Evolutionary conservation across 2,113 vertebrate genomes (phyloP).

Genomic region (Pholis gunnellus): DNA sequence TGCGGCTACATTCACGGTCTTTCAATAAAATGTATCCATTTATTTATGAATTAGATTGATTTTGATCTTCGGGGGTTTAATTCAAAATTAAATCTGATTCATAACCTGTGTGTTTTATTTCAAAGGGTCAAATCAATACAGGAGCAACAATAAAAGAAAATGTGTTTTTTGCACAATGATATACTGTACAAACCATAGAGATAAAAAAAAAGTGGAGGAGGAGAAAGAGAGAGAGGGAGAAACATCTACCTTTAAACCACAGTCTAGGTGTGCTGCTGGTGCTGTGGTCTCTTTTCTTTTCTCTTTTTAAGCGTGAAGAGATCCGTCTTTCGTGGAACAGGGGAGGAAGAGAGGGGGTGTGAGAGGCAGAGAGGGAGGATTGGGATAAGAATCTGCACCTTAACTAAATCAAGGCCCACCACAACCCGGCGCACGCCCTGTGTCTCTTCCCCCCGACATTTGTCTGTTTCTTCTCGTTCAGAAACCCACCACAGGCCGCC

Average conservation of each 20-base stretch:
- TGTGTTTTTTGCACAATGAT: conserved; percentile 8
- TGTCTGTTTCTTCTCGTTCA: conserved; percentile 65
- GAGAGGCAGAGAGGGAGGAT: conserved; percentile 67
- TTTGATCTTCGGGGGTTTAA: background rate
- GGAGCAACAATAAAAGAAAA: conserved; percentile 6
- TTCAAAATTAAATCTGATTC: background rate
- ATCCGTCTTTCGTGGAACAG: conserved; percentile 88
- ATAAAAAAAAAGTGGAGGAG: background rate
- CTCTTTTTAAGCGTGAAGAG: conserved; percentile 73
- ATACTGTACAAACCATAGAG: conserved; percentile 7
- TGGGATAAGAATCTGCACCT: conserved; percentile 81
- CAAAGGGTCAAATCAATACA: background rate
- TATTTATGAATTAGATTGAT: background rate
- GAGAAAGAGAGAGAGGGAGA: conserved; percentile 13
- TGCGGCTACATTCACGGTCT: background rate
- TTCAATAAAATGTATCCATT: background rate
- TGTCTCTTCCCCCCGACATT: conserved; percentile 56
- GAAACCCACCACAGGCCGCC: conserved; percentile 82
- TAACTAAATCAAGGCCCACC: conserved; percentile 84
- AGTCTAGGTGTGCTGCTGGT: conserved; percentile 55
- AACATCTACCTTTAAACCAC: conserved; percentile 68
- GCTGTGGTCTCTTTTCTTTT: conserved; percentile 75
- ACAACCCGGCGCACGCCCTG: conserved; percentile 61
- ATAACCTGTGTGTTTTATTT: background rate
- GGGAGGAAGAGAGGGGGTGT: conserved; percentile 83